Evolutionary conservation across 2,888 invertebrate genomes (phyloP).

Genomic region (Phrixothrix hirtus): DNA sequence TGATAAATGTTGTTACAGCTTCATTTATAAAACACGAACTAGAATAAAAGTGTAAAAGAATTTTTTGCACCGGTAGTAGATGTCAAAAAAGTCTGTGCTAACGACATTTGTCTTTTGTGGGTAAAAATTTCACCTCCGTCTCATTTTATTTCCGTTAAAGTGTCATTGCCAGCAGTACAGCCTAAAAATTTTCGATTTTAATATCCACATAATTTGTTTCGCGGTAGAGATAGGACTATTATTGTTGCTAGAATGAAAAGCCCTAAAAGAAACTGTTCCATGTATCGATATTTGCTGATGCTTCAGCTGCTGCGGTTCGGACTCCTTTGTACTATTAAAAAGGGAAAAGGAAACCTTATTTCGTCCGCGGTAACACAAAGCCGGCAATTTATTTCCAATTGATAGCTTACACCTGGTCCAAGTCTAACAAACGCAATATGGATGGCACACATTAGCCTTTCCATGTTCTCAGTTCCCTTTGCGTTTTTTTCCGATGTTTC

Average conservation of each 20-base stretch:
- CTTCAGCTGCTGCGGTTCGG: not conserved
- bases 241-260: slow-evolving; percentile 1
- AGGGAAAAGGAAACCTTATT: slow-evolving; percentile 11
- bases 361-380: slow-evolving; percentile 16
- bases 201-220: too few species aligned
- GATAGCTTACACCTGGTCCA: slow-evolving; percentile 21
- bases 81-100: not conserved
- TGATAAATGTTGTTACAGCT: slow-evolving; percentile 19
- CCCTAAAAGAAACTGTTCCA: slow-evolving; percentile 1
- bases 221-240: too few species aligned
- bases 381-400: slow-evolving; percentile 22
- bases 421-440: slow-evolving; percentile 19
- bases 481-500: slow-evolving; percentile 24
- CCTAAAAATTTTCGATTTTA: too few species aligned
- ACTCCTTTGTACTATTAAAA: slow-evolving; percentile 10
- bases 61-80: slow-evolving; percentile 7
- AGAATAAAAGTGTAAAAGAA: slow-evolving; percentile 5
- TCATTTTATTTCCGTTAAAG: not conserved
- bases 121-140: slow-evolving; percentile 9
- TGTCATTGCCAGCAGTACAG: slow-evolving; percentile 9
- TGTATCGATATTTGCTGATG: slow-evolving; percentile 5
- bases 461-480: slow-evolving; percentile 23
- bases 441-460: slow-evolving; percentile 27
- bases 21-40: slow-evolving; percentile 15
- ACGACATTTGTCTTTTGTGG: slow-evolving; percentile 13